Conservation (phyloP, 2,888 invertebrate species). For the Agelastica alni region DNA sequence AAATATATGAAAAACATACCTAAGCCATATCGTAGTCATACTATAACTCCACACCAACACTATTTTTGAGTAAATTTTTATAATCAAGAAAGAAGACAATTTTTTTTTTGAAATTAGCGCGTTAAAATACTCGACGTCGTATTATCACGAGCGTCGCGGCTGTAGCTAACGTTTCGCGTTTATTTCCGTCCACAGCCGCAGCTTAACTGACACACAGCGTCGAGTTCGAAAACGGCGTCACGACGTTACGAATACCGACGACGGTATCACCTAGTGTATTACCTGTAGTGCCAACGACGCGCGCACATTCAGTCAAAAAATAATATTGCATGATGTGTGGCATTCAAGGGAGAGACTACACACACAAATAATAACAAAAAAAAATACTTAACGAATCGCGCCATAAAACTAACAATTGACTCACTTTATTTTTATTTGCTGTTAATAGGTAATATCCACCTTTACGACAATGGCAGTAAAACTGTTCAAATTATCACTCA, state of each 20-base stretch:
- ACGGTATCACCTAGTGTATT: slow-evolving; percentile 6
- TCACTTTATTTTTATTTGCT: no score
- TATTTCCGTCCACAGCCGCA: slow-evolving; percentile 53
- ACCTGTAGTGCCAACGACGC: slow-evolving; percentile 13
- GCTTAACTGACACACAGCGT: slow-evolving; percentile 51
- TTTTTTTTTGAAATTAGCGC: slow-evolving; percentile 32
- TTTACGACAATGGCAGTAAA: no score
- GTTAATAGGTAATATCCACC: no score
- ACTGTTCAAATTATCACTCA: no score
- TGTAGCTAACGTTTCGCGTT: slow-evolving; percentile 47
- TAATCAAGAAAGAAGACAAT: no score
- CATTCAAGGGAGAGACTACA: no score
- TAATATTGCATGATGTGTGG: background rate
- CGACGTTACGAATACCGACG: slow-evolving; percentile 35
- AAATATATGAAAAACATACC: slow-evolving; percentile 37
- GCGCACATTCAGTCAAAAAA: background rate
- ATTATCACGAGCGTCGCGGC: slow-evolving; percentile 42
- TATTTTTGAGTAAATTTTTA: no score
- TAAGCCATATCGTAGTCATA: slow-evolving; percentile 45
- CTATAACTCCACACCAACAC: slow-evolving; percentile 26
- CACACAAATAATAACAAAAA: no score
- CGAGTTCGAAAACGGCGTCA: slow-evolving; percentile 42
- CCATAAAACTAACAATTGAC: no score
- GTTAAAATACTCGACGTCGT: slow-evolving; percentile 38
- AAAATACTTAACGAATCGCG: no score